phyloP scores from a whole-genome alignment of 2,888 invertebrate genomes.

The Trachelus tabidus region DNA sequence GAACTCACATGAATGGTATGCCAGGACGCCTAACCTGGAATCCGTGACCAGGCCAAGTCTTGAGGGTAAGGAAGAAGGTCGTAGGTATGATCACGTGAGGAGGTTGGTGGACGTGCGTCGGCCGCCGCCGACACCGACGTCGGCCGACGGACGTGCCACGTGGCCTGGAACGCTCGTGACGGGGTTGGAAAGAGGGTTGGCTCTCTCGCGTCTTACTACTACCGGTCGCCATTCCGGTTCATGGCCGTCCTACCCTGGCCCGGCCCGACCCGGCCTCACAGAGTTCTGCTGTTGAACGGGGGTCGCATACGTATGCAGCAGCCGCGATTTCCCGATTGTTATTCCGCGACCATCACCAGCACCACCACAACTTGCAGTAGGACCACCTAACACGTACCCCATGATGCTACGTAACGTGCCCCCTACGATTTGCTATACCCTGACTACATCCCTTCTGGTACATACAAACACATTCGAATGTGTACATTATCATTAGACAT shows the following conservation, averaged over 20 bases:
- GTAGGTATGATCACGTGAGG: conserved; percentile 22
- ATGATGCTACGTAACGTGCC: conserved; percentile 10
- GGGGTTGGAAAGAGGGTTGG: conserved; percentile 51
- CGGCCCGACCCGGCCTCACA: neutral
- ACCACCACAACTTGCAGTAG: too few species aligned
- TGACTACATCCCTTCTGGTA: too few species aligned
- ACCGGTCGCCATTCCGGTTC: conserved; percentile 18
- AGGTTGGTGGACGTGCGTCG: conserved; percentile 38
- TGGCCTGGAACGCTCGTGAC: conserved; percentile 39
- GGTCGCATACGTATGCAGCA: conserved; percentile 42
- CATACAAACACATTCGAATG: too few species aligned
- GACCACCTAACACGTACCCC: conserved; percentile 45
- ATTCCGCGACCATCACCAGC: conserved; percentile 48
- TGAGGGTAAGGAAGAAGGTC: conserved; percentile 10
- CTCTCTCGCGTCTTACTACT: conserved; percentile 17
- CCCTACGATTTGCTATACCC: neutral
- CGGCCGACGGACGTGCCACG: conserved; percentile 31
- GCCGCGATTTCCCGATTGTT: conserved; percentile 56
- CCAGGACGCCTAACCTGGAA: conserved; percentile 39
- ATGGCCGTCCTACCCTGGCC: conserved; percentile 25
- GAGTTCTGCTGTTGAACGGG: conserved; percentile 16
- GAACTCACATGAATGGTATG: too few species aligned
- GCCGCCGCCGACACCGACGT: conserved; percentile 49
- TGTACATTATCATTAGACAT: too few species aligned
- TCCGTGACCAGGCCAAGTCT: conserved; percentile 38